Conservation (phyloP, 2,113 vertebrate genomes). For the Bagarius yarrelli region DNA sequence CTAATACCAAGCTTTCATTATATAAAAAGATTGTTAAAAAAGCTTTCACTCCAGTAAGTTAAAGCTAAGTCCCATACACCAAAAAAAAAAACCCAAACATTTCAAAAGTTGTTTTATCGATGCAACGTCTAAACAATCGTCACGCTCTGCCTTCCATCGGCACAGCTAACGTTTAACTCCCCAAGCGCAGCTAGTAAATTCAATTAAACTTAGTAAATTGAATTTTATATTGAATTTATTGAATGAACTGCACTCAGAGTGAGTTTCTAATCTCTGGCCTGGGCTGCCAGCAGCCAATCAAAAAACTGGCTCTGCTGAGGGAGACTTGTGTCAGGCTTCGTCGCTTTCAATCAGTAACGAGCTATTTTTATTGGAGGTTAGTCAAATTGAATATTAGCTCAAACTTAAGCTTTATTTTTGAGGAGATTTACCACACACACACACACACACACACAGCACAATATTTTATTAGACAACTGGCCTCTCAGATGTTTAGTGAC, state of each 20-base stretch:
- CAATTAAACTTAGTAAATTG: conserved; percentile 10
- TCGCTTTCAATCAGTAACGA: conserved; percentile 1
- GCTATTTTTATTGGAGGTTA: background rate
- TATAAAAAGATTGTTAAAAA: too few species aligned
- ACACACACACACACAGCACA: background rate
- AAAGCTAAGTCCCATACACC: background rate
- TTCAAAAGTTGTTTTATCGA: background rate
- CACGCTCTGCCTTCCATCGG: background rate
- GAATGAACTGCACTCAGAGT: background rate
- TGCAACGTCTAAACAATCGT: background rate
- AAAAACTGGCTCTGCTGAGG: background rate
- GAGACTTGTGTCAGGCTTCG: conserved; percentile 6
- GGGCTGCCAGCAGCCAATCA: conserved; percentile 17
- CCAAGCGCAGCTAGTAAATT: conserved; percentile 6
- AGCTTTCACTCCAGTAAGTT: too few species aligned
- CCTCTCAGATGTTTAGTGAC: background rate
- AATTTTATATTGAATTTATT: conserved; percentile 21
- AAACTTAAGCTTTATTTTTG: background rate
- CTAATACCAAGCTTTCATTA: too few species aligned
- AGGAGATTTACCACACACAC: background rate
- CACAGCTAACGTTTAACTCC: background rate
- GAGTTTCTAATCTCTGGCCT: background rate
- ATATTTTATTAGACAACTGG: background rate
- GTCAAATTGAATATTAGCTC: background rate
- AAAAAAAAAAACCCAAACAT: too few species aligned